Percentiles rank a stretch among this genome's conserved stretches.
Evolutionary conservation across 2,797 vertebrate genomes (phyloP).

Genomic region (Capromys pilorides): DNA sequence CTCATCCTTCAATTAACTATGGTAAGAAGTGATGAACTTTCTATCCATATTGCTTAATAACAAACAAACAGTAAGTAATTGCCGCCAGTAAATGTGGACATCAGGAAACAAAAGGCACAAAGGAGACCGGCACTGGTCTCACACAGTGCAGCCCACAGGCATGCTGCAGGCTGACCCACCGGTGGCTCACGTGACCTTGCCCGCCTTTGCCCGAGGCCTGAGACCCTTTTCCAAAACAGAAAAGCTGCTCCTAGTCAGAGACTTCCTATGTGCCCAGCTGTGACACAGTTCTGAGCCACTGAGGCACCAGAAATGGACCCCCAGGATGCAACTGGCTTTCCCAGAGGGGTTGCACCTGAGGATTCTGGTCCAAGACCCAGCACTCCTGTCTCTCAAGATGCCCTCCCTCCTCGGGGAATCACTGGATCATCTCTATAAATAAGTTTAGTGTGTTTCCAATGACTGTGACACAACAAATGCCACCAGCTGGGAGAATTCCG

Average conservation of each 20-base stretch:
- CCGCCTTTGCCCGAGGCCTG: fast-evolving
- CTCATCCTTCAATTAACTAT: slow-evolving; percentile 49
- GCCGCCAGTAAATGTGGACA: slow-evolving; percentile 59
- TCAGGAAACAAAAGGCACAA: slow-evolving; percentile 29
- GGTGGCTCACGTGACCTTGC: fast-evolving
- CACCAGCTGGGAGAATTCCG: neutral
- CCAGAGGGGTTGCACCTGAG: neutral
- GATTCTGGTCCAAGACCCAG: neutral
- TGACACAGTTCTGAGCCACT: neutral
- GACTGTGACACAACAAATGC: neutral
- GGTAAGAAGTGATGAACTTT: slow-evolving; percentile 68
- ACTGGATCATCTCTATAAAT: neutral
- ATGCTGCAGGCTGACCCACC: fast-evolving
- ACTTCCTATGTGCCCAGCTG: neutral
- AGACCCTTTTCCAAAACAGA: neutral
- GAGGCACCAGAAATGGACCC: no score
- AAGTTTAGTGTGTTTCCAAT: neutral
- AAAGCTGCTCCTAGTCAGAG: neutral
- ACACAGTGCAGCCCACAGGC: neutral
- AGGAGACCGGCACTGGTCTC: slow-evolving; percentile 34
- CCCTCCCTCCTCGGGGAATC: neutral
- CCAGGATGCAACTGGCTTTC: neutral
- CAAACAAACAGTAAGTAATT: slow-evolving; percentile 67
- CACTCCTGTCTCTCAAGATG: fast-evolving
- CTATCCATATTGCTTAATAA: slow-evolving; percentile 69